Percentiles rank a stretch among this genome's conserved stretches.
These are phyloP conservation scores for Uropsilus gracilis DNA, from an alignment of 2,113 vertebrate genomes.

Conservation along the genomic window DNA sequence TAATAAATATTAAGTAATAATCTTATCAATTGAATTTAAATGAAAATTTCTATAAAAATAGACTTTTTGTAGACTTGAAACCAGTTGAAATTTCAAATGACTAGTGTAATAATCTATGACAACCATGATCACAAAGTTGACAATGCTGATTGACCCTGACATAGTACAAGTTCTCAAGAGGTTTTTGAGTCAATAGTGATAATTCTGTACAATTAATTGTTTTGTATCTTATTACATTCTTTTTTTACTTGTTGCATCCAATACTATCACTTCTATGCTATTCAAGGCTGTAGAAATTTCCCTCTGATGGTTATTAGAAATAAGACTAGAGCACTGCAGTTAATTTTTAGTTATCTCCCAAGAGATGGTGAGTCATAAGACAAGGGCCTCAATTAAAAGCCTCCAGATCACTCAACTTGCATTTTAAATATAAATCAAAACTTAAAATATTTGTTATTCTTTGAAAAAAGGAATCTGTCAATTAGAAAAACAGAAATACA, in stretches of 20 bases:
- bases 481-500: neutral
- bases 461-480: neutral
- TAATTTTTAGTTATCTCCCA: neutral
- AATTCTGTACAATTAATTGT: neutral
- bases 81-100: neutral
- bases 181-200: neutral
- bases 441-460: neutral
- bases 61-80: neutral
- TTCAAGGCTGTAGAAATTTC: neutral
- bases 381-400: neutral
- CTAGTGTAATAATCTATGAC: neutral
- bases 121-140: neutral
- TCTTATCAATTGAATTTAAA: constrained; percentile 3
- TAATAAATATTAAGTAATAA: neutral
- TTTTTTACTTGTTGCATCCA: neutral
- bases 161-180: neutral
- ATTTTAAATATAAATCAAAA: neutral
- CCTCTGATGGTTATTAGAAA: neutral
- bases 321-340: neutral
- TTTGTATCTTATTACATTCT: neutral
- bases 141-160: neutral
- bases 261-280: neutral
- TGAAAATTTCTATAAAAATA: neutral
- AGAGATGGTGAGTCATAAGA: neutral
- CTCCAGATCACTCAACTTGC: neutral